A percentile compares a stretch with the other conserved stretches of the same genome.
Evolutionary conservation across 2,113 vertebrate species (phyloP).

Genomic region (Maccullochella peelii): DNA sequence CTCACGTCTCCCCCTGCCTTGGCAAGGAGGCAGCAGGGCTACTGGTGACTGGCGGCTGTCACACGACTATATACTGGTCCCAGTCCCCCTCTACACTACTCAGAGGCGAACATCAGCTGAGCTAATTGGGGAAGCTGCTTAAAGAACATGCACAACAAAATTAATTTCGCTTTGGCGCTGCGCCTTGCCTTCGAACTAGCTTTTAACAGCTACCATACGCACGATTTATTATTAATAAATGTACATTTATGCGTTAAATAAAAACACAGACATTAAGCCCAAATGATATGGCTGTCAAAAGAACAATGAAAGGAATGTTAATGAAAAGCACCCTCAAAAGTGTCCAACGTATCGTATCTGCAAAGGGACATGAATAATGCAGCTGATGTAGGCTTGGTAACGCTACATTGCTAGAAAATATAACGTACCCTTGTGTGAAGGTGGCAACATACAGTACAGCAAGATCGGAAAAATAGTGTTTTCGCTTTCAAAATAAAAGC

Average conservation of each 20-base stretch:
- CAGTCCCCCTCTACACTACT: conserved; percentile 57
- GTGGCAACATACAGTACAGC: background rate
- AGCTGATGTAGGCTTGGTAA: conserved; percentile 68
- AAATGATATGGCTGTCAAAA: background rate
- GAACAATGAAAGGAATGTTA: background rate
- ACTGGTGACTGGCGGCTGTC: conserved; percentile 44
- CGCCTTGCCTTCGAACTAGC: background rate
- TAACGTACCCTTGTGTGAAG: conserved; percentile 27
- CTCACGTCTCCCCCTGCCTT: conserved; percentile 55
- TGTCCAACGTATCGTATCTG: conserved; percentile 45
- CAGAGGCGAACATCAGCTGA: conserved; percentile 23
- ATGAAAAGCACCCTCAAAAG: background rate
- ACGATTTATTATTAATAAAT: conserved; percentile 24
- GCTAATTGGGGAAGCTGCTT: conserved; percentile 24
- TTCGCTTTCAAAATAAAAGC: conserved; percentile 68
- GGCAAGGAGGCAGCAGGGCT: conserved; percentile 37
- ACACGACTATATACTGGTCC: conserved; percentile 28
- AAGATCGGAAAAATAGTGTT: background rate
- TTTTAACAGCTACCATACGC: conserved; percentile 22
- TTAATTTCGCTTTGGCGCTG: conserved; percentile 23
- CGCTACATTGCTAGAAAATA: conserved; percentile 55
- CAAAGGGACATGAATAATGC: conserved; percentile 80
- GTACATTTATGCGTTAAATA: background rate
- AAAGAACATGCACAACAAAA: conserved; percentile 15
- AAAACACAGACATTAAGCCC: background rate